Base-by-base conservation (phyloP, 2,888 invertebrate species). In the Eupithecia abbreviata region DNA sequence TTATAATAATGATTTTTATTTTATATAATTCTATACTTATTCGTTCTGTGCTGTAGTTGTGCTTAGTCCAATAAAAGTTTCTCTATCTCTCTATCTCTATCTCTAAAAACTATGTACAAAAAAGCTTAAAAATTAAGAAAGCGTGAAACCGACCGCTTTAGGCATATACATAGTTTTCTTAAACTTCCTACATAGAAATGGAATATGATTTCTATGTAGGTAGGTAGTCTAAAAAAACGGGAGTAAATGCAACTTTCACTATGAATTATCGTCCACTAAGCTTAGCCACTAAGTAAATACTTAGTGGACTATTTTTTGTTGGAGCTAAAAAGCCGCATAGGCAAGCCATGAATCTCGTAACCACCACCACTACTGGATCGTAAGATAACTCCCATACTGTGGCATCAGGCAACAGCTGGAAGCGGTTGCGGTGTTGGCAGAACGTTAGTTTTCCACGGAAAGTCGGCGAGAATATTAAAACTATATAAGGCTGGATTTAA, bases 401-500 rank as follows among this genome's bases (percentile, higher is more conserved):
- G 78, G 43, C 43, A 49, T 72, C 70, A 55, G 85, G 92, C 85
- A 91, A 89, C 94, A 94, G 93, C 92, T 94, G 93, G 85, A 82
- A 71, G 85, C 82, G 87, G 86, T 85, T 88, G 87, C 81, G 88
- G 86, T 85, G 85, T 84, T 81, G 87, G 84, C 84, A 83, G 81
- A 86, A 86, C 90, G 89, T 85, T 92, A 93, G 92, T 93, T 92
- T 92, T 92, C 91, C 87, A 81, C 77, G 86, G 83, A 84, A 83
- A 83, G 82, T 83, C 86, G 84, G 84, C 66, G 51, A 42, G 88
- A 88, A 92, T 92, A 92, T 93, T 92, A 91, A 92, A 91, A 92
- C 86, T 87, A 86, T 89, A 89, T 90, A 89, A 89, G 89, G 73
- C 49, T 55, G 75, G 69, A 72, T 77, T 80, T 81, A 77, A 79